phyloP scores from a whole-genome alignment of 2,797 vertebrate species.

The Prionace glauca region DNA sequence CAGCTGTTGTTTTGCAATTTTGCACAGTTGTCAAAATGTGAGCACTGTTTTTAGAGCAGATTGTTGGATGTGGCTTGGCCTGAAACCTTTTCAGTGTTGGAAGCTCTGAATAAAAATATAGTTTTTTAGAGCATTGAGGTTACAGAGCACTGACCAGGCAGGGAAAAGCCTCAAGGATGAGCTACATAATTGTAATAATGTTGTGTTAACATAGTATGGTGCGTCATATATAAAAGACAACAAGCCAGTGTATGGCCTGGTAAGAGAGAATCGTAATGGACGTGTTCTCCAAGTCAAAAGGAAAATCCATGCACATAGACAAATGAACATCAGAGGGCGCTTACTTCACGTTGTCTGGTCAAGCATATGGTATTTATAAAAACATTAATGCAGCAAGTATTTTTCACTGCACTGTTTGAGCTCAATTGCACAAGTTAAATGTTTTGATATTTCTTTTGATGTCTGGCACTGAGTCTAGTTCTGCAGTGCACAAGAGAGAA shows the following conservation, averaged over 20 bases:
- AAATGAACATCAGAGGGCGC: background rate
- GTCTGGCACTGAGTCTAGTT: too few relatives aligned
- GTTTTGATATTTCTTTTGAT: background rate
- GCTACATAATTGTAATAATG: background rate
- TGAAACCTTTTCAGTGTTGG: background rate
- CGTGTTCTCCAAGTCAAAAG: background rate
- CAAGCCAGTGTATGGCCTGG: background rate
- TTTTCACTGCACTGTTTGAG: background rate
- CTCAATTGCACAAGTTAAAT: background rate
- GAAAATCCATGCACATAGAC: background rate
- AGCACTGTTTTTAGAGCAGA: too few relatives aligned
- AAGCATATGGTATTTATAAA: background rate
- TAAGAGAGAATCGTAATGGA: background rate
- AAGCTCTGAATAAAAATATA: background rate
- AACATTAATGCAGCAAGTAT: background rate
- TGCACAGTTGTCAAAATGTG: too few relatives aligned
- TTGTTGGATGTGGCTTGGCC: background rate
- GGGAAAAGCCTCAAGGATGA: background rate
- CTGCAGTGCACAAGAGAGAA: too few relatives aligned
- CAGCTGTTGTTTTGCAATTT: too few relatives aligned
- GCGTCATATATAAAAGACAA: background rate
- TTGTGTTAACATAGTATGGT: background rate
- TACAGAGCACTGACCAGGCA: background rate
- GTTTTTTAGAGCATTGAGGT: background rate
- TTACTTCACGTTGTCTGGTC: background rate